Conservation (phyloP, 2,888 invertebrate genomes). For the Tupiocoris notatus region DNA sequence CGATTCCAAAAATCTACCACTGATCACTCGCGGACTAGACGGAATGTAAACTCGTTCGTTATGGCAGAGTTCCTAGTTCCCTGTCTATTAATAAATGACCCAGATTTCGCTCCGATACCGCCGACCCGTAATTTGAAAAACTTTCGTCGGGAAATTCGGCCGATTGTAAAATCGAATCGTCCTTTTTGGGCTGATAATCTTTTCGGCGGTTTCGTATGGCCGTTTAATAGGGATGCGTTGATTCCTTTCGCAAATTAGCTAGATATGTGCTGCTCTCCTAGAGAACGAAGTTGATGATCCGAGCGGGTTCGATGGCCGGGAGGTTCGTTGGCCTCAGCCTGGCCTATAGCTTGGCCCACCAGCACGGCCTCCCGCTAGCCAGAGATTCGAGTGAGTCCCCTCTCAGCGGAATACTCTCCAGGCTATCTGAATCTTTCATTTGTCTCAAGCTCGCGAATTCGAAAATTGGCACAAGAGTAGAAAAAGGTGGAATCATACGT, state of each 20-base stretch:
- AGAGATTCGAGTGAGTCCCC: background rate
- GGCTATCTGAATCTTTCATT: background rate
- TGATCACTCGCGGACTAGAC: background rate
- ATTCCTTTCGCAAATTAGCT: background rate
- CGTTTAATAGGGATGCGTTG: background rate
- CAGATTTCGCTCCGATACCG: background rate
- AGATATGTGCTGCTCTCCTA: background rate
- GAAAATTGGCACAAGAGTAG: too few relatives aligned
- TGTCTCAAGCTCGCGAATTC: background rate
- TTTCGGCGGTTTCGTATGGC: background rate
- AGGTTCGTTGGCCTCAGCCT: constrained; percentile 30
- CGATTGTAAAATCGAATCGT: too few relatives aligned
- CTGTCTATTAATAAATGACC: background rate
- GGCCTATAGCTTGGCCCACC: background rate
- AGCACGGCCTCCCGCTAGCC: constrained; percentile 17
- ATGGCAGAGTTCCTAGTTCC: background rate
- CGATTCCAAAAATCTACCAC: too few relatives aligned
- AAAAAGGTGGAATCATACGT: too few relatives aligned
- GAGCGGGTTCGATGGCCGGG: constrained; percentile 36
- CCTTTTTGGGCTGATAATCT: too few relatives aligned
- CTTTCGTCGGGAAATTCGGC: too few relatives aligned
- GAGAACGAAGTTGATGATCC: constrained; percentile 35
- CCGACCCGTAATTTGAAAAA: background rate
- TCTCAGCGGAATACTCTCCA: background rate
- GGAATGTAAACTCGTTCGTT: background rate